Base-by-base conservation (phyloP, 2,113 vertebrate genomes). In the Chrysemys picta region DNA sequence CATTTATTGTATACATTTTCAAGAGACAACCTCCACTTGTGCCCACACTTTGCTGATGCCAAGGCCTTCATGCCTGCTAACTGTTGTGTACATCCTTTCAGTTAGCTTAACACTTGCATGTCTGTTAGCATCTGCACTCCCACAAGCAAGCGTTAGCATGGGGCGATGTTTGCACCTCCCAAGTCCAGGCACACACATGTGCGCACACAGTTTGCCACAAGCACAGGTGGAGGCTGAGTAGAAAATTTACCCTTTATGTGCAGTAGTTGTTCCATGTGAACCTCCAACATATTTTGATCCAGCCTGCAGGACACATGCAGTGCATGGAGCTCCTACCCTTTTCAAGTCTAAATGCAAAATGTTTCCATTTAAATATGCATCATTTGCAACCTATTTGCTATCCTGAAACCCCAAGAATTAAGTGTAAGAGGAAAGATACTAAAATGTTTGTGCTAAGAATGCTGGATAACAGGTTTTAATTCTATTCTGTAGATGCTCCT, bases 111-210 rank as follows among this genome's bases (percentile, higher is more conserved):
- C 1, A 0, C 47, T 87, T 88, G 80, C 82, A 31, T 76, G 82
- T 56, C 50, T 2, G 0, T 42, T 13, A 85, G 83, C 90, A 22
- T 90, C 85, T 0, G 2, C 75, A 53, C n/a, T 21, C 80, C 50
- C 0, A 1, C 5, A 52, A 59, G 72, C 90, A 62, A 38, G 52
- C 0, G 0, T 86, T 72, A 38, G 25, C 5, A 0, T 57, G 59
- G 57, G 45, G 12, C 53, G 5, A 0, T 81, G 72, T n/a, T 53
- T 91, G 91, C 85, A 62, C 65, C 42, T 0, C 0, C 21, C 10
- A 87, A 89, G 54, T 69, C 62, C 0, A 0, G 38, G n/a, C 1
- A 1, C 13, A 7, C 4, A 35, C 47, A 0, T 10, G 16, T 76
- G 38, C 19, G 22, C 4, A 0, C 2, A 54, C 25, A 8, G 53